Percentiles rank a stretch among this genome's conserved stretches.
phyloP scores from a whole-genome alignment of 2,113 vertebrate species.

The Turdus rufiventris region DNA sequence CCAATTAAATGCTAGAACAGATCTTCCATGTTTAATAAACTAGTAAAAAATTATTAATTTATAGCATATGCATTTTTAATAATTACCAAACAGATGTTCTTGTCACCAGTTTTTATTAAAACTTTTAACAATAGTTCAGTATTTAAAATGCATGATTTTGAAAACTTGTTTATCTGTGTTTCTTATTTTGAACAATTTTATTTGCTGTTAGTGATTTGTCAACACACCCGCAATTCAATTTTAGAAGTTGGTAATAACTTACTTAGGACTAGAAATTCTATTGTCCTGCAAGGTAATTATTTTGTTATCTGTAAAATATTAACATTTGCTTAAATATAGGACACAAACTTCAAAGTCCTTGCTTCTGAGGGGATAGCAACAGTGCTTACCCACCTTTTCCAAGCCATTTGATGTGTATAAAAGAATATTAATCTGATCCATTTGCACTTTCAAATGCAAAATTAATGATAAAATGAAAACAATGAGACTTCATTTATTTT shows the following conservation, averaged over 20 bases:
- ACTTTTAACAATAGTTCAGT: neutral
- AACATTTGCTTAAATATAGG: neutral
- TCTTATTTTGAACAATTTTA: neutral
- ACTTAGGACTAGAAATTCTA: neutral
- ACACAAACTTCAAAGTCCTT: neutral
- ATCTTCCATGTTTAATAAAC: constrained; percentile 40
- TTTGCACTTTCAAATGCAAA: neutral
- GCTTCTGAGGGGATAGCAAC: neutral
- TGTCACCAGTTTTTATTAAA: constrained; percentile 32
- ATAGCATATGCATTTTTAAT: neutral
- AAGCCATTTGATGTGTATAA: neutral
- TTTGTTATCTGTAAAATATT: neutral
- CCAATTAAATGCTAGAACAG: constrained; percentile 52
- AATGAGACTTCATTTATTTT: neutral
- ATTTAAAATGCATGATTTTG: constrained; percentile 2
- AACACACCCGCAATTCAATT: neutral
- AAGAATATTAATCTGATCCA: neutral
- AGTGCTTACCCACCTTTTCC: neutral
- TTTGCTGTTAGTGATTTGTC: neutral
- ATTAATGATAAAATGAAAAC: neutral
- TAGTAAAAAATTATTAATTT: constrained; percentile 24
- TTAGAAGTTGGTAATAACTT: neutral
- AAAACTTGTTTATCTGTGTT: neutral
- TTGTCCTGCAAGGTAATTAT: neutral
- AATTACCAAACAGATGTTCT: constrained; percentile 21